phyloP scores from a whole-genome alignment of 2,113 vertebrate genomes.

The Petromus typicus region DNA sequence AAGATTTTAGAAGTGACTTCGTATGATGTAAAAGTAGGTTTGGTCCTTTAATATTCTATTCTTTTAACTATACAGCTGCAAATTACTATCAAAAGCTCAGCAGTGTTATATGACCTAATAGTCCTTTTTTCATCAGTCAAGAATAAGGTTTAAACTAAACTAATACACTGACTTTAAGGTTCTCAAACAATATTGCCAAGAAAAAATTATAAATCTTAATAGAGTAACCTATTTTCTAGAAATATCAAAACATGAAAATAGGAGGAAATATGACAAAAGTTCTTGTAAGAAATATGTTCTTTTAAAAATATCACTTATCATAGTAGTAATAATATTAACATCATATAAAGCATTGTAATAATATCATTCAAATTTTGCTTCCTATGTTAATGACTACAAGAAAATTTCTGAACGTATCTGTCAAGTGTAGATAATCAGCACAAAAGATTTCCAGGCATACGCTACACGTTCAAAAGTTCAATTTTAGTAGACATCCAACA shows the following conservation, averaged over 20 bases:
- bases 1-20: not conserved
- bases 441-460: constrained; percentile 69
- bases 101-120: not conserved
- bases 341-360: constrained; percentile 75
- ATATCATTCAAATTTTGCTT: constrained; percentile 71
- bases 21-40: constrained; percentile 16
- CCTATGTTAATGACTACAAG: constrained; percentile 79
- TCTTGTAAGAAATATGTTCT: constrained; percentile 76
- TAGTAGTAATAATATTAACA: not conserved
- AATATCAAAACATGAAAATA: constrained; percentile 71
- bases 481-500: constrained; percentile 54
- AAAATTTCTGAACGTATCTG: constrained; percentile 82
- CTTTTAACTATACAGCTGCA: not conserved
- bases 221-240: constrained; percentile 72
- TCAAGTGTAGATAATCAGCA: constrained; percentile 78
- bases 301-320: constrained; percentile 76
- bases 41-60: not conserved
- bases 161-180: not conserved
- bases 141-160: constrained; percentile 1
- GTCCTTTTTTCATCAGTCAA: not conserved
- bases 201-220: constrained; percentile 48
- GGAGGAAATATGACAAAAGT: constrained; percentile 62
- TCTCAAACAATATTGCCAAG: not conserved
- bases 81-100: not conserved
- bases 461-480: constrained; percentile 75